Conservation (phyloP, 2,797 vertebrate genomes). For the Oreochromis grahami region DNA sequence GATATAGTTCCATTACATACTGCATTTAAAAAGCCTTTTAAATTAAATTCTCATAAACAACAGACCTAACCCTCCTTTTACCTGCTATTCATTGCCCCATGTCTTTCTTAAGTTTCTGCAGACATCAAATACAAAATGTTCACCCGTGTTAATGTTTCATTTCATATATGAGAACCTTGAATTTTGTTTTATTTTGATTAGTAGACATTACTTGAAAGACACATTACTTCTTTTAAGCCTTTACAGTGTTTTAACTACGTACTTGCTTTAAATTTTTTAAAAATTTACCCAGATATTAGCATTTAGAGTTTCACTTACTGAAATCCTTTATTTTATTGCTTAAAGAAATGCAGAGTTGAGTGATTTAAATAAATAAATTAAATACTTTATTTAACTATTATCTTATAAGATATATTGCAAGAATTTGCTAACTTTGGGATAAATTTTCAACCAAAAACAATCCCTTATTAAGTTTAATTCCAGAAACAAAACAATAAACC, state of each 20-base stretch:
- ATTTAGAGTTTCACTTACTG: neutral
- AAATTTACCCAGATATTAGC: rapidly evolving
- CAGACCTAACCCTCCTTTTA: neutral
- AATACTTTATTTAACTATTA: neutral
- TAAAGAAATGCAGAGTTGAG: neutral
- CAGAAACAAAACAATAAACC: neutral
- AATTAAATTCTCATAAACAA: neutral
- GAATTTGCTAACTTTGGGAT: neutral
- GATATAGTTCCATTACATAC: neutral
- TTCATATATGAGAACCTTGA: neutral
- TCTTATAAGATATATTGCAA: neutral
- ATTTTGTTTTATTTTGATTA: neutral
- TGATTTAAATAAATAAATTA: neutral
- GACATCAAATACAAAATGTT: neutral
- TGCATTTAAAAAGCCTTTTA: neutral
- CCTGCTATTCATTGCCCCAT: neutral
- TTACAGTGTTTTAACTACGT: neutral
- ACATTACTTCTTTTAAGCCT: neutral
- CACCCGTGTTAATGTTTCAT: neutral
- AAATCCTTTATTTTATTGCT: neutral
- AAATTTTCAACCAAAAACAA: neutral
- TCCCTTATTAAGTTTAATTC: neutral
- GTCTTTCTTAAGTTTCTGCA: neutral
- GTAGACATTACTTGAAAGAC: neutral
- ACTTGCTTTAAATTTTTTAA: neutral